Conservation (phyloP, 1,140 invertebrate genomes). For the Trialeurodes vaporariorum region DNA sequence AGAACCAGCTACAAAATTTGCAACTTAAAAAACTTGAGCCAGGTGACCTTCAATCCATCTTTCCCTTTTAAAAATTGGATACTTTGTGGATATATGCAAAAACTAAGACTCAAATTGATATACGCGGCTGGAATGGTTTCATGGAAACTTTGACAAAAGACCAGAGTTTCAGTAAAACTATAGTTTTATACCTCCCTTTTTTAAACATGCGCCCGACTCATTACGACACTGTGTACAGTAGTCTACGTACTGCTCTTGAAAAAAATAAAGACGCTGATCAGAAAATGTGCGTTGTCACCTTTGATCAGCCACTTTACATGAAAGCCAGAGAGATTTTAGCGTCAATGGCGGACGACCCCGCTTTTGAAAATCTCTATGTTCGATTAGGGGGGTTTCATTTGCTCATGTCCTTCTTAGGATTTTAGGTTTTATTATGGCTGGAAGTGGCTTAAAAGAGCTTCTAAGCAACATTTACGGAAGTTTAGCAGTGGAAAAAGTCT, state of each 20-base stretch:
- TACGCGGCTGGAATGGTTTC: neutral
- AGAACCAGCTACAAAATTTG: too few species aligned
- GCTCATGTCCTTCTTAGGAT: slow-evolving; percentile 24
- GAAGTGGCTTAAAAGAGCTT: slow-evolving; percentile 22
- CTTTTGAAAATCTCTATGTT: neutral
- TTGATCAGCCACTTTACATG: slow-evolving; percentile 29
- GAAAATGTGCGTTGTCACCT: slow-evolving; percentile 27
- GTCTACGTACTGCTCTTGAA: neutral
- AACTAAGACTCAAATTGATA: neutral
- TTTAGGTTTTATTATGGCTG: slow-evolving; percentile 20
- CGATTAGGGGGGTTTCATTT: slow-evolving; percentile 25
- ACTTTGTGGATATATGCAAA: neutral
- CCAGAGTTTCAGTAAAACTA: slow-evolving; percentile 3
- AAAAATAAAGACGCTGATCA: slow-evolving; percentile 14
- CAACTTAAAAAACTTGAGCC: too few species aligned
- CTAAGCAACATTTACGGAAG: slow-evolving; percentile 29
- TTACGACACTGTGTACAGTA: slow-evolving; percentile 1
- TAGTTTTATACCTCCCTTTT: slow-evolving; percentile 10
- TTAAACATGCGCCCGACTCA: slow-evolving; percentile 1
- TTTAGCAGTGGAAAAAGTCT: slow-evolving; percentile 33
- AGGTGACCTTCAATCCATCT: too few species aligned
- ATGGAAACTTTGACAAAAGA: neutral
- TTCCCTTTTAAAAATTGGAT: too few species aligned
- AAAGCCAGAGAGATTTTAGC: slow-evolving; percentile 25
- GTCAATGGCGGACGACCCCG: too few species aligned